Evolutionary conservation across 2,797 vertebrate genomes (phyloP).

Genomic region (Epinephelus malabaricus): DNA sequence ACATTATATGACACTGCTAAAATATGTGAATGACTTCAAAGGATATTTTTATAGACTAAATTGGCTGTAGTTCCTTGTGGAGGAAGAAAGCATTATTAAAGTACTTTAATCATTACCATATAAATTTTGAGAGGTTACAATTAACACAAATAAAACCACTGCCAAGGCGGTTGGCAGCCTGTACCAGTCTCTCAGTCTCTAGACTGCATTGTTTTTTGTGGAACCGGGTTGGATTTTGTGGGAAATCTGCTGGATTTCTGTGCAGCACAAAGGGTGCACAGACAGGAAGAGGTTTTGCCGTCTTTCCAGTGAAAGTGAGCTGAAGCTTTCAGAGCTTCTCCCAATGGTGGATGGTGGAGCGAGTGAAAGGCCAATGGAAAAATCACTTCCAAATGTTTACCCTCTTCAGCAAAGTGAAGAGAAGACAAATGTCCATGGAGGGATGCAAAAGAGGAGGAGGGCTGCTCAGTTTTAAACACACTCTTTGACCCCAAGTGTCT

Average conservation of each 20-base stretch:
- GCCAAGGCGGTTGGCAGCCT: conserved; percentile 21
- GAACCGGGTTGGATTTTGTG: conserved; percentile 26
- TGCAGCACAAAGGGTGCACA: conserved; percentile 19
- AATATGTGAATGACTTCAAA: conserved; percentile 10
- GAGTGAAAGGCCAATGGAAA: conserved; percentile 73
- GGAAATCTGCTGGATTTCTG: conserved; percentile 53
- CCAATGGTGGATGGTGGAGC: conserved; percentile 53
- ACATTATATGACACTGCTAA: neutral
- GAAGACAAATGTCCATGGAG: conserved; percentile 55
- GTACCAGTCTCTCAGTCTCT: neutral
- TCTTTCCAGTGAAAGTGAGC: conserved; percentile 46
- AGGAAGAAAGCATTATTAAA: conserved; percentile 16
- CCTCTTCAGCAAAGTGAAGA: conserved; percentile 60
- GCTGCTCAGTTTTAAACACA: conserved; percentile 60
- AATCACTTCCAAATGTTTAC: conserved; percentile 79
- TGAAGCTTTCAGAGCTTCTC: conserved; percentile 42
- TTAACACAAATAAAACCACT: conserved; percentile 42
- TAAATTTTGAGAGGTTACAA: conserved; percentile 29
- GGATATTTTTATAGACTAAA: neutral
- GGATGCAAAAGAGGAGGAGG: conserved; percentile 45
- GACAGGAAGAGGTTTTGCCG: conserved; percentile 45
- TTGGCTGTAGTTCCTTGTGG: neutral
- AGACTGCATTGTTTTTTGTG: conserved; percentile 29
- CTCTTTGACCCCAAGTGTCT: conserved; percentile 59
- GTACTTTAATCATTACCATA: conserved; percentile 23